Evolutionary conservation across 2,888 invertebrate genomes (phyloP).

Genomic region (Glyphotaelius pellucidus): DNA sequence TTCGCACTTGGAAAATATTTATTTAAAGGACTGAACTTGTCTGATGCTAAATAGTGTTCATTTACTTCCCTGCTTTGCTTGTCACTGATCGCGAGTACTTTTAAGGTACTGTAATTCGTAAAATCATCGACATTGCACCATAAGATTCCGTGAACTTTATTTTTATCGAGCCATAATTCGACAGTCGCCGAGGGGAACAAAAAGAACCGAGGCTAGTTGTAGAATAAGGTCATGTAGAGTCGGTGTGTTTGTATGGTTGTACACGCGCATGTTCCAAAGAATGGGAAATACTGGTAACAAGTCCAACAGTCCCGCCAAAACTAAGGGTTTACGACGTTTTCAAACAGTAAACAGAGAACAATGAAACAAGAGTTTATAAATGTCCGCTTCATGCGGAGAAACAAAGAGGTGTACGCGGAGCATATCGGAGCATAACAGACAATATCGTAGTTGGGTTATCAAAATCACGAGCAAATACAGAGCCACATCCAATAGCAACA

Average conservation of each 20-base stretch:
- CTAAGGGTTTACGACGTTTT: conserved; percentile 37
- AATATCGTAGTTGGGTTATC: conserved; percentile 66
- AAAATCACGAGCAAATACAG: conserved; percentile 58
- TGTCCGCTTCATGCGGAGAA: background rate
- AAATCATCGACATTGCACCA: background rate
- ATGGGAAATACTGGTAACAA: conserved; percentile 8
- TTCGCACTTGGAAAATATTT: background rate
- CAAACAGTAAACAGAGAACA: conserved; percentile 36
- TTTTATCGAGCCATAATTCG: conserved; percentile 20
- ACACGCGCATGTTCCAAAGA: conserved; percentile 20
- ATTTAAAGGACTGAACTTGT: background rate
- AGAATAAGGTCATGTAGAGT: background rate
- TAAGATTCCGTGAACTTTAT: conserved; percentile 18
- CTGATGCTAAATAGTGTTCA: background rate
- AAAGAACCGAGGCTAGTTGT: background rate
- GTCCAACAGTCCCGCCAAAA: conserved; percentile 15
- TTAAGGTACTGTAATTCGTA: background rate
- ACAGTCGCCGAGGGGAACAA: background rate
- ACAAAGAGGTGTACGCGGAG: background rate
- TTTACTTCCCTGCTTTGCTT: background rate
- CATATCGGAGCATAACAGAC: conserved; percentile 49
- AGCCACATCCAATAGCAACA: background rate
- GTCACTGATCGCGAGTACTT: background rate
- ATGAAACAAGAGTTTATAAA: conserved; percentile 35
- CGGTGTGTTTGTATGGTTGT: background rate